Conservation (phyloP, 2,888 invertebrate genomes). For the Micoletzkya japonica region DNA sequence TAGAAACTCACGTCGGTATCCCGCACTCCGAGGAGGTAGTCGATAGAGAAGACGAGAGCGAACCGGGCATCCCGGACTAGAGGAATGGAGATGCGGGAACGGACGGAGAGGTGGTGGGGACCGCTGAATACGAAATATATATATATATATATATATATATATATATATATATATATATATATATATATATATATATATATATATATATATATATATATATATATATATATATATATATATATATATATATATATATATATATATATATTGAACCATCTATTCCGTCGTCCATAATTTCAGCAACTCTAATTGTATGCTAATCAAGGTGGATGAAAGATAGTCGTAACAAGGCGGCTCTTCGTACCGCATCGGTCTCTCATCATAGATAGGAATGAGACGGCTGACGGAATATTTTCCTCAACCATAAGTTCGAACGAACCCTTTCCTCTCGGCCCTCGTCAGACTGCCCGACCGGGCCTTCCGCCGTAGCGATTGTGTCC, state of each 20-base stretch:
- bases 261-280: neutral
- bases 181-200: neutral
- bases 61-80: constrained; percentile 40
- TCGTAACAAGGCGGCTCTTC: no score
- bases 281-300: neutral
- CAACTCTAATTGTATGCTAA: no score
- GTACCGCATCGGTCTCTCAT: no score
- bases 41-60: constrained; percentile 56
- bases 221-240: neutral
- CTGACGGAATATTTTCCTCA: neutral
- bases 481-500: constrained; percentile 15
- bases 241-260: neutral
- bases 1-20: constrained; percentile 29
- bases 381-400: neutral
- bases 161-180: neutral
- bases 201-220: neutral
- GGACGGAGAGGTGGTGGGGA: constrained; percentile 31
- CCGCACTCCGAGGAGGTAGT: constrained; percentile 50
- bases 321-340: no score
- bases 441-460: neutral
- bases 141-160: neutral
- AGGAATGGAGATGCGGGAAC: constrained; percentile 34
- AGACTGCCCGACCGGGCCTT: constrained; percentile 13
- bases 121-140: no score
- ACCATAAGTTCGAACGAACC: neutral